phyloP scores from a whole-genome alignment of 2,113 vertebrate genomes.

The Atrichornis clamosus region DNA sequence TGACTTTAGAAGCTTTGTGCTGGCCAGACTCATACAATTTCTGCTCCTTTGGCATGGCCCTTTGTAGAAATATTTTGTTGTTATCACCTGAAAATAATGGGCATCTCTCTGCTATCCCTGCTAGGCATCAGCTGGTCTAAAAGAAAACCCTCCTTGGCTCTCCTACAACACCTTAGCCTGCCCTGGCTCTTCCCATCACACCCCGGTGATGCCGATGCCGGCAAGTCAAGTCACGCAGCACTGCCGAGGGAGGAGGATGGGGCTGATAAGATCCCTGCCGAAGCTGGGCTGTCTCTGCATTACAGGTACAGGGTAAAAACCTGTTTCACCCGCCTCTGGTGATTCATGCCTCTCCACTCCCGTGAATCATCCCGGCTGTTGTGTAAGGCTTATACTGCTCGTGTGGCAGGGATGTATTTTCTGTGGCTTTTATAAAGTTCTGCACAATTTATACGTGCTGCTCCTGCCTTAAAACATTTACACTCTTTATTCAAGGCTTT shows the following conservation, averaged over 20 bases:
- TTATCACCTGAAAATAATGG: constrained; percentile 37
- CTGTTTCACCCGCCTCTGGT: constrained; percentile 19
- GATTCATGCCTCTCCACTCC: neutral
- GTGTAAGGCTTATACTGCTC: constrained; percentile 4
- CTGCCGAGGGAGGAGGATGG: neutral
- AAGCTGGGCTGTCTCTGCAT: neutral
- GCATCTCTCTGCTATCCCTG: neutral
- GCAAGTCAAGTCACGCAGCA: neutral
- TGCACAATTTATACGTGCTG: constrained; percentile 1
- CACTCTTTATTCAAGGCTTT: neutral
- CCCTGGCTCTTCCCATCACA: neutral
- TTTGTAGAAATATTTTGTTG: constrained; percentile 4
- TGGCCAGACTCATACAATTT: neutral
- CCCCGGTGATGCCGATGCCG: rapidly evolving
- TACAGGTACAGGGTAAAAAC: constrained; percentile 16
- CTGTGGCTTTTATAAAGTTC: constrained; percentile 32
- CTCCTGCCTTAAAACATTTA: neutral
- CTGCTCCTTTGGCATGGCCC: neutral
- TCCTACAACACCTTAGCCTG: neutral
- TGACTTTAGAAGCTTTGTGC: constrained; percentile 22
- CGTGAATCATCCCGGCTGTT: constrained; percentile 42
- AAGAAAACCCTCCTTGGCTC: neutral
- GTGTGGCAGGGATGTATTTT: constrained; percentile 27
- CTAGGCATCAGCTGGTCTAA: neutral
- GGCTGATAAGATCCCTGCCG: neutral